phyloP scores from a whole-genome alignment of 1,140 invertebrate genomes.

The Elymnias hypermnestra region DNA sequence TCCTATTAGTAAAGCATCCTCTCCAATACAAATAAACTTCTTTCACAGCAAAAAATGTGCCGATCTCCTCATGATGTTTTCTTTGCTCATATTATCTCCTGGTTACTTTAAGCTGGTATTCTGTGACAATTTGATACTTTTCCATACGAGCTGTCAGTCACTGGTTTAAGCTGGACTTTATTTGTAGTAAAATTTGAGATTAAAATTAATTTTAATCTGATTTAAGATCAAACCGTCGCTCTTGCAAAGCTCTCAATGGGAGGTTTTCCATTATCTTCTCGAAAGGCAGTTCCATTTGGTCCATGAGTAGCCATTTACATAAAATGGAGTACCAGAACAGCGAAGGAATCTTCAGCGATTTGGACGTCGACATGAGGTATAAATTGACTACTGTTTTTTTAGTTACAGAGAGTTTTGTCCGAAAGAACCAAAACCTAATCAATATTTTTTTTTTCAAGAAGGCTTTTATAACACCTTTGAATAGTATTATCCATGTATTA shows the following conservation, averaged over 20 bases:
- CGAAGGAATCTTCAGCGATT: slow-evolving; percentile 41
- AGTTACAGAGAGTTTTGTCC: not conserved
- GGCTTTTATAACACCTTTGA: no score
- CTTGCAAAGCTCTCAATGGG: slow-evolving; percentile 82
- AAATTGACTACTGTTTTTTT: not conserved
- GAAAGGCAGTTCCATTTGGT: slow-evolving; percentile 72
- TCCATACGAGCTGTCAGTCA: no score
- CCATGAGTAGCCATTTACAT: slow-evolving; percentile 47
- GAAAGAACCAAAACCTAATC: not conserved
- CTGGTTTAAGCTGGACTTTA: no score
- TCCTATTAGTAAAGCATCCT: no score
- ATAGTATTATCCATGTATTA: no score
- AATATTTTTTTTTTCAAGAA: slow-evolving; percentile 5
- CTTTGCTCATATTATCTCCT: no score
- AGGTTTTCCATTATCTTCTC: slow-evolving; percentile 72
- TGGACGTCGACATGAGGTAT: slow-evolving; percentile 68
- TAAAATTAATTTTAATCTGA: not conserved
- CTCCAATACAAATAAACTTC: no score
- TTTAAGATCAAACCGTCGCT: slow-evolving; percentile 78
- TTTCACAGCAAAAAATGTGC: no score
- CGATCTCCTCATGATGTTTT: no score
- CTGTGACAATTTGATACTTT: not conserved
- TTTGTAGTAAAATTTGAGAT: no score
- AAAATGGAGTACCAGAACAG: slow-evolving; percentile 24
- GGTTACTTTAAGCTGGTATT: no score